Evolutionary conservation across 2,797 vertebrate genomes (phyloP).

Genomic region (Pseudochromis fuscus): DNA sequence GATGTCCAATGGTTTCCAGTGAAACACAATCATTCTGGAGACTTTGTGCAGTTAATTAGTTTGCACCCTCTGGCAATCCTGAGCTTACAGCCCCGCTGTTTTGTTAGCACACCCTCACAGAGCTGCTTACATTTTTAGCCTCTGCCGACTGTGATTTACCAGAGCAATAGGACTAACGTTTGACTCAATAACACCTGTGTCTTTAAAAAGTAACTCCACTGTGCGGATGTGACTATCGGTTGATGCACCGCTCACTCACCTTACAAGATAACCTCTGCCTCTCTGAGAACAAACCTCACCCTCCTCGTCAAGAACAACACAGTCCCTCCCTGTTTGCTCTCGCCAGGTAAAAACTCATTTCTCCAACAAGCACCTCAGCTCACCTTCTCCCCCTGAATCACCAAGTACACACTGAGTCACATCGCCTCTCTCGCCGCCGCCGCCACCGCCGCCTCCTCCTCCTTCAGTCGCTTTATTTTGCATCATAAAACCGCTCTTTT

Average conservation of each 20-base stretch:
- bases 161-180: not conserved
- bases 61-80: not conserved
- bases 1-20: not conserved
- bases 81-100: no score
- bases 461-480: conserved; percentile 31
- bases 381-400: conserved; percentile 24
- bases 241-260: conserved; percentile 24
- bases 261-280: conserved; percentile 8
- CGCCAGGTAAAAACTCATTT: conserved; percentile 17
- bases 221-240: conserved; percentile 10
- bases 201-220: not conserved
- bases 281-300: conserved; percentile 26
- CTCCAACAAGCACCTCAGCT: conserved; percentile 19
- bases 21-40: not conserved
- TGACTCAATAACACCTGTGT: not conserved
- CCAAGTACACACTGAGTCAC: conserved; percentile 27
- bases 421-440: conserved; percentile 15
- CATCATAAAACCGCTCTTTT: conserved; percentile 17
- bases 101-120: not conserved
- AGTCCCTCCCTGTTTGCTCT: conserved; percentile 6
- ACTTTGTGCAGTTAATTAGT: not conserved
- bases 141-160: not conserved
- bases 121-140: not conserved
- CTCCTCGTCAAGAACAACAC: conserved; percentile 10
- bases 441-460: conserved; percentile 8